These are phyloP conservation scores for Capreolus pygargus DNA, from an alignment of 2,113 vertebrate genomes.

Conservation along the genomic window DNA sequence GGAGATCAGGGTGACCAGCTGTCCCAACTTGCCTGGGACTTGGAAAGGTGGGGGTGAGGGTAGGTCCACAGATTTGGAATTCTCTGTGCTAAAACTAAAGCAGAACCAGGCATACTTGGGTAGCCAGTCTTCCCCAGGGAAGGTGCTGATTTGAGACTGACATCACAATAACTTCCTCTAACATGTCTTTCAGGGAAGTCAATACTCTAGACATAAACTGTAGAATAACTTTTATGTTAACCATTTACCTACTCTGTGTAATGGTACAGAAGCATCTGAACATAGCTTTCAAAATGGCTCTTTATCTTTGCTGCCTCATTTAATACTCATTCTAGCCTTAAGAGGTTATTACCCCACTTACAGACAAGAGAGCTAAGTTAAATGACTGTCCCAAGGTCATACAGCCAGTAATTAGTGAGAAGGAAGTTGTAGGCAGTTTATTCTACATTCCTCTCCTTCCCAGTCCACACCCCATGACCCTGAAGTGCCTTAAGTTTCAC, in stretches of 20 bases:
- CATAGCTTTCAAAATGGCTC: not conserved
- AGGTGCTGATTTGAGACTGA: not conserved
- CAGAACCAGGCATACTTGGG: not conserved
- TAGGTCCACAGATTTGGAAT: not conserved
- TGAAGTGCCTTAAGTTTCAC: not conserved
- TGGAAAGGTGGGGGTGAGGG: rapidly evolving
- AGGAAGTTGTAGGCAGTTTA: not conserved
- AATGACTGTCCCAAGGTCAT: not conserved
- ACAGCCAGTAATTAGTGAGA: not conserved
- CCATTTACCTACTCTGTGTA: not conserved
- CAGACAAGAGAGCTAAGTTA: not conserved
- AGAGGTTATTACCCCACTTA: not conserved
- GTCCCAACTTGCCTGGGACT: not conserved
- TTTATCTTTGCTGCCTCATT: not conserved
- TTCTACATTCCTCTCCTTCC: not conserved
- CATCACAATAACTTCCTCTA: not conserved
- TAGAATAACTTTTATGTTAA: too few relatives aligned
- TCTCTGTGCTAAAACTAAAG: not conserved
- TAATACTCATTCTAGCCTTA: not conserved
- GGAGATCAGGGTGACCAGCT: not conserved
- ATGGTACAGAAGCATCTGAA: not conserved
- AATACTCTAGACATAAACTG: not conserved
- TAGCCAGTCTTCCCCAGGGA: not conserved
- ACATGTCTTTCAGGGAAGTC: not conserved
- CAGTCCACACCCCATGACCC: not conserved